A percentile compares a stretch with the other conserved stretches of the same genome.
phyloP scores from a whole-genome alignment of 2,113 vertebrate species.

The Fulica atra region DNA sequence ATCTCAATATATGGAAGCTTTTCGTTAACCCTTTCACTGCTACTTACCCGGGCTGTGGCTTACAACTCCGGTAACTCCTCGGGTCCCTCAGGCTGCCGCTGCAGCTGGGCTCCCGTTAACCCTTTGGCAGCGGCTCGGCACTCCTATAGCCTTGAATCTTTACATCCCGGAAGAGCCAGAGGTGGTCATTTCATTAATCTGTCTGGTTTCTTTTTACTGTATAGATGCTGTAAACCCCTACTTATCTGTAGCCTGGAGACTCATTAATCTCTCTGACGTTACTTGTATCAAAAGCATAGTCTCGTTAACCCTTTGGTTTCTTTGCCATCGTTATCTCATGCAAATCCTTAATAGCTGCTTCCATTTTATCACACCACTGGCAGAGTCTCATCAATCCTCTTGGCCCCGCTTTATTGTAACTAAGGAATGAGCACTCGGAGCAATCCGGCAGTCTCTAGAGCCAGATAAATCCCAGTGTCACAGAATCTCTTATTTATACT shows the following conservation, averaged over 20 bases:
- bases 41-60: neutral
- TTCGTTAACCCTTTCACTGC: slow-evolving; percentile 20
- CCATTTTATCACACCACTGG: neutral
- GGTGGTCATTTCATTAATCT: neutral
- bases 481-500: slow-evolving; percentile 18
- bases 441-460: neutral
- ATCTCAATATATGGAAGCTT: neutral
- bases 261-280: neutral
- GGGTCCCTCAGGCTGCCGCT: neutral
- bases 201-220: neutral
- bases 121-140: neutral
- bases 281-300: neutral
- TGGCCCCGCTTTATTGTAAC: neutral
- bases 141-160: neutral
- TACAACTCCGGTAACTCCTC: neutral
- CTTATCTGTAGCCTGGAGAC: neutral
- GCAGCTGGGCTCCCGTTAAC: neutral
- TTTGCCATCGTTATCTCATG: neutral
- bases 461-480: neutral
- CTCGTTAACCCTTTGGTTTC: slow-evolving; percentile 15
- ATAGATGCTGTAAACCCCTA: neutral
- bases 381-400: neutral
- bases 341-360: neutral
- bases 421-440: neutral
- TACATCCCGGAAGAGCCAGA: neutral